Conservation (phyloP, 92 coral and sea anemone species). For the Phenganax stokvisi region DNA sequence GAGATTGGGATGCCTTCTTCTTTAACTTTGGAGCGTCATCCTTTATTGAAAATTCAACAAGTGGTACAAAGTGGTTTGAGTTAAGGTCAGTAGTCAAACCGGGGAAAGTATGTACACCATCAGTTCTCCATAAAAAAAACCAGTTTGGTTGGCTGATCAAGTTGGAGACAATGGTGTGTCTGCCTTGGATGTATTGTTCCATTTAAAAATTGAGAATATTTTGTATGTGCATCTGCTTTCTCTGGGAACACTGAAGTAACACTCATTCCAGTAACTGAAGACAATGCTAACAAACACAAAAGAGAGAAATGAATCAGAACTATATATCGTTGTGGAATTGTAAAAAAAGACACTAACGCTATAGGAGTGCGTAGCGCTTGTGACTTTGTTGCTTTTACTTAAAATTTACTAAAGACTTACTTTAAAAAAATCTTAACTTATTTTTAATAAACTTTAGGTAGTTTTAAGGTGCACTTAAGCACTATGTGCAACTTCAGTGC, state of each 20-base stretch:
- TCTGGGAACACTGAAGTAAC: conserved; percentile 5
- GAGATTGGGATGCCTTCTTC: background rate
- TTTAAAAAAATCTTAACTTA: too few species aligned
- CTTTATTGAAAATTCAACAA: background rate
- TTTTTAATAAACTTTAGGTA: too few species aligned
- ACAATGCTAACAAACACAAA: background rate
- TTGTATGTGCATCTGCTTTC: background rate
- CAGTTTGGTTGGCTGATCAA: background rate
- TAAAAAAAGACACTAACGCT: too few species aligned
- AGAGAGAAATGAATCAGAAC: background rate
- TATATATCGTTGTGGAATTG: too few species aligned
- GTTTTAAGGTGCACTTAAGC: too few species aligned
- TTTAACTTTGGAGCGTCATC: background rate
- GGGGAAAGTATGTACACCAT: background rate
- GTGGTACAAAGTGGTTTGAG: conserved; percentile 8
- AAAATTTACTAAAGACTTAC: too few species aligned
- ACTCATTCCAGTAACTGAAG: conserved; percentile 11
- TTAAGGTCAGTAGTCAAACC: background rate
- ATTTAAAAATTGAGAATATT: conserved; percentile 5
- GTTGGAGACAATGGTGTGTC: background rate
- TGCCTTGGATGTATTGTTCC: background rate
- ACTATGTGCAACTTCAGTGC: too few species aligned
- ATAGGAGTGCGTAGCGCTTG: too few species aligned
- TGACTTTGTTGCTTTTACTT: too few species aligned
- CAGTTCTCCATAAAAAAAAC: background rate